These are phyloP conservation scores for Buathra laborator DNA, from an alignment of 2,888 invertebrate genomes.

Conservation along the genomic window DNA sequence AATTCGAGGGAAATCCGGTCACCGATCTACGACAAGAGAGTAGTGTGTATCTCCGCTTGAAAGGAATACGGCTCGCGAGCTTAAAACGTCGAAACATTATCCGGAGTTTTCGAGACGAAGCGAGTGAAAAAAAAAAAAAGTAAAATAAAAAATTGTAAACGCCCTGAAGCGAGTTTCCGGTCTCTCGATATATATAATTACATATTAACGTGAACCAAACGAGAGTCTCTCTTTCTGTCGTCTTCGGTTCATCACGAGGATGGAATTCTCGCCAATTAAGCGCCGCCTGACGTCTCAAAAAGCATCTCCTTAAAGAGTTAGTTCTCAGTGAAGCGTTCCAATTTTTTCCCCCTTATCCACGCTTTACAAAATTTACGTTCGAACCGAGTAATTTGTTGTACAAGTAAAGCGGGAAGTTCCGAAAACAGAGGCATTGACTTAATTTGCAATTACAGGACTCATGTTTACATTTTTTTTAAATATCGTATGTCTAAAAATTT, in stretches of 20 bases:
- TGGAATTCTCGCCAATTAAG: slow-evolving; percentile 67
- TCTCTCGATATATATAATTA: slow-evolving; percentile 62
- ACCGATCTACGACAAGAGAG: not conserved
- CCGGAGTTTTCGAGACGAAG: slow-evolving; percentile 32
- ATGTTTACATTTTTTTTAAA: not conserved
- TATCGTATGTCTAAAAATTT: not conserved
- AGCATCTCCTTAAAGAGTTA: slow-evolving; percentile 49
- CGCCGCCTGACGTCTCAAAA: slow-evolving; percentile 36
- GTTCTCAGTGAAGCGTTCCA: slow-evolving; percentile 45
- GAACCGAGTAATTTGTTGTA: slow-evolving; percentile 44
- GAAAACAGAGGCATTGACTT: slow-evolving; percentile 9
- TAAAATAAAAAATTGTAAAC: slow-evolving; percentile 24
- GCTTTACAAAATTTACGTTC: slow-evolving; percentile 59
- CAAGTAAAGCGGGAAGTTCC: slow-evolving; percentile 21
- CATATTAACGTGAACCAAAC: slow-evolving; percentile 39
- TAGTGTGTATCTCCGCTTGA: slow-evolving; percentile 14
- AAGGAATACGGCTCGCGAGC: not conserved
- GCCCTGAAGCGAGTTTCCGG: slow-evolving; percentile 64
- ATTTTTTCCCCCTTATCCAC: slow-evolving; percentile 51
- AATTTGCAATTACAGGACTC: not conserved
- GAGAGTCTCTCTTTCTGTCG: slow-evolving; percentile 28
- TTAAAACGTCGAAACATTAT: slow-evolving; percentile 36
- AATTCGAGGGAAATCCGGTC: slow-evolving; percentile 27
- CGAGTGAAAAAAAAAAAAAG: slow-evolving; percentile 28
- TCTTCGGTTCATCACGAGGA: slow-evolving; percentile 45